A percentile compares a stretch with the other conserved stretches of the same genome.
phyloP scores from a whole-genome alignment of 1,140 invertebrate species.

The Aphaenogaster rudis region DNA sequence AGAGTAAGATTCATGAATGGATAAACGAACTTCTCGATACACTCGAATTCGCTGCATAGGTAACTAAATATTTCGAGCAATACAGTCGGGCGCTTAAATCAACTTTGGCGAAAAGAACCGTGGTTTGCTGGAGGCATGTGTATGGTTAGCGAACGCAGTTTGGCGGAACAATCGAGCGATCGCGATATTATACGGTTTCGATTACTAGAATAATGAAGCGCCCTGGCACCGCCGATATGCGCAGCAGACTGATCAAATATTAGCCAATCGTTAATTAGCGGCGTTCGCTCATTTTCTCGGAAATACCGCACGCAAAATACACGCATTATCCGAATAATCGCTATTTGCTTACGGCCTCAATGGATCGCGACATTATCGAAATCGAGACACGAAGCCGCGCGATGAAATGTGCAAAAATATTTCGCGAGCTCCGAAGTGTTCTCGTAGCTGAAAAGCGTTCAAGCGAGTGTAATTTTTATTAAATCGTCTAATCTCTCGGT shows the following conservation, averaged over 20 bases:
- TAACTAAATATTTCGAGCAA: not conserved
- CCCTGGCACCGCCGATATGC: conserved; percentile 35
- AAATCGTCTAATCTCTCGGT: not conserved
- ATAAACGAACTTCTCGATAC: not conserved
- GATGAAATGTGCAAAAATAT: conserved; percentile 19
- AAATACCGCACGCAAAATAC: conserved; percentile 40
- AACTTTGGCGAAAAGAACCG: conserved; percentile 16
- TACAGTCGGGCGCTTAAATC: not conserved
- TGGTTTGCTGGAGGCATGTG: conserved; percentile 44
- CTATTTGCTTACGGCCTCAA: conserved; percentile 17
- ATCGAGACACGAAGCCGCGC: not conserved
- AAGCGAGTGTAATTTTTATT: not conserved
- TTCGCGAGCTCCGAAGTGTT: not conserved
- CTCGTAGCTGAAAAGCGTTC: not conserved
- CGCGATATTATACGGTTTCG: conserved; percentile 56
- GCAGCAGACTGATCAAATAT: conserved; percentile 64
- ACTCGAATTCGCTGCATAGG: not conserved
- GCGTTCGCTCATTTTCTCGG: conserved; percentile 63
- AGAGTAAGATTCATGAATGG: not conserved
- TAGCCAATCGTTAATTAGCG: conserved; percentile 69
- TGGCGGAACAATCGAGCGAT: conserved; percentile 28
- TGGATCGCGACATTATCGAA: conserved; percentile 1
- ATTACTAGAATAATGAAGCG: conserved; percentile 60
- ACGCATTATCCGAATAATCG: conserved; percentile 63
- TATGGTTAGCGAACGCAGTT: conserved; percentile 59